Base-by-base conservation (phyloP, 35 echinoderm and acorn worm species). In the Chiridota heheva region DNA sequence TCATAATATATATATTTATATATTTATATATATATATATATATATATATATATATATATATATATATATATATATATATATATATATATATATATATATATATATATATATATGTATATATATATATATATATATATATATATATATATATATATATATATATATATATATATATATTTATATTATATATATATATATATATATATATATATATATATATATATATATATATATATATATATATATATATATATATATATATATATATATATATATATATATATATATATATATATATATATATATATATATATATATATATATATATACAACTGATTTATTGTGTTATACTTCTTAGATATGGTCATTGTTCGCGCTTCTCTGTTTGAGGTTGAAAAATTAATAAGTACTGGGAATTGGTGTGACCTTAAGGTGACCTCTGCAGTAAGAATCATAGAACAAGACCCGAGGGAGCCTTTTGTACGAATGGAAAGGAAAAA, bases 211-310 rank as follows among this genome's bases (percentile, higher is more conserved):
- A 51, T 51, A 51, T 10, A 51, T 51, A 12, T 12, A 51, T 51
- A 51, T 22, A 12, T 12, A 51, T 51, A 51, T 51, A 12, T 51
- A 51, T 51, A 22, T 12, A 12, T 12, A 51, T 51, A 51, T 51
- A 51, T 51, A 51, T 51, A 51, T 51, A 51, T 51, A 51, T 51
- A 51, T 51, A 51, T 51, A 51, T 51, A 51, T 51, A 51, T 51
- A 51, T 51, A 51, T 51, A 51, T 51, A 51, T 51, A 51, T 51
- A 51, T 51, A 51, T 51, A 51, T 51, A 51, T 51, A 51, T 51
- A 51, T 10, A 51, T 51, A 51, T 51, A 51, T 51, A 51, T 51
- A 51, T 51, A 51, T 51, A 51, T 51, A 51, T 51, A 51, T 51
- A 51, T 51, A 51, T 51, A 51, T 51, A 51, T 51, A 51, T 51